These are phyloP conservation scores for Adrianichthys oophorus DNA, from an alignment of 2,797 vertebrate species.

Conservation along the genomic window DNA sequence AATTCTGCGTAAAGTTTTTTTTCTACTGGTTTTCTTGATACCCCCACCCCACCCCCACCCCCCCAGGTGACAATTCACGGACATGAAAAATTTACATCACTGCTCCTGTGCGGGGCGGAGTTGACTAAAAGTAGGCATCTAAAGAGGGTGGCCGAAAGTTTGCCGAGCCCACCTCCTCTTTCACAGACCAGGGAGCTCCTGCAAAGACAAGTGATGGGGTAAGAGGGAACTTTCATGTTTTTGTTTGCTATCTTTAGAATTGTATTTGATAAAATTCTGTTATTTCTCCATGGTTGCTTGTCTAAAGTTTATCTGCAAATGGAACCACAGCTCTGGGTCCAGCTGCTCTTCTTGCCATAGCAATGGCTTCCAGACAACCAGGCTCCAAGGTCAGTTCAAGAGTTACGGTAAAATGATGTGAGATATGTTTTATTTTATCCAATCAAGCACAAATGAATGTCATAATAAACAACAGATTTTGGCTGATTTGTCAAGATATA, in stretches of 20 bases:
- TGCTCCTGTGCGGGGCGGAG: conserved; percentile 43
- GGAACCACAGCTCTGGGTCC: conserved; percentile 77
- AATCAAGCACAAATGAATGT: not conserved
- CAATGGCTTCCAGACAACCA: conserved; percentile 72
- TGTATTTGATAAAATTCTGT: not conserved
- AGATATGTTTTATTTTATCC: no score
- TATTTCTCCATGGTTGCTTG: not conserved
- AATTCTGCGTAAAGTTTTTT: not conserved
- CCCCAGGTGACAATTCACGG: conserved; percentile 74
- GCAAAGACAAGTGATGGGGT: conserved; percentile 67
- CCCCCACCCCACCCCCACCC: not conserved
- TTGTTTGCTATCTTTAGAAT: not conserved
- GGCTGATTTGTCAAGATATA: not conserved
- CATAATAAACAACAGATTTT: not conserved
- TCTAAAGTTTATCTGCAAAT: conserved; percentile 61
- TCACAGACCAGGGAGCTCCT: conserved; percentile 58
- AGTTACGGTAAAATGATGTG: no score
- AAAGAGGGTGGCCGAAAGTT: conserved; percentile 49
- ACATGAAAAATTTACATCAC: conserved; percentile 35
- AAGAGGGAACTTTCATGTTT: not conserved
- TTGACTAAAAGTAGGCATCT: conserved; percentile 58
- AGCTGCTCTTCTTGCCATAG: conserved; percentile 71
- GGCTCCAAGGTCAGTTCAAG: conserved; percentile 70
- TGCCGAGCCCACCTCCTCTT: conserved; percentile 67
- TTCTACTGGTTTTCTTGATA: not conserved